Conservation (phyloP, 2,113 vertebrate species). For the Mus spicilegus region DNA sequence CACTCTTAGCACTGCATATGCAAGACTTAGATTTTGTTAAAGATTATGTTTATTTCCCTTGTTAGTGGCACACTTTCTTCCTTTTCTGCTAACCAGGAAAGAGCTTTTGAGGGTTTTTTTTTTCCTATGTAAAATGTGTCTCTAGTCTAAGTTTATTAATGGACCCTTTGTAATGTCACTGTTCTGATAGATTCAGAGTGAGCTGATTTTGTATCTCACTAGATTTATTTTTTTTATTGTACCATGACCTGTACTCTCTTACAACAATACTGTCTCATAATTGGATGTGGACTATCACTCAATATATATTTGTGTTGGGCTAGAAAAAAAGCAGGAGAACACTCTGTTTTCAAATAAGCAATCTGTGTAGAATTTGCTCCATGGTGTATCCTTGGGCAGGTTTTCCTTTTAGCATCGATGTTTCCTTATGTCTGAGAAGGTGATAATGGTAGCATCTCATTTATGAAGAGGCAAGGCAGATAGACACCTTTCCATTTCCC, state of each 20-base stretch:
- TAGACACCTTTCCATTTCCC: not conserved
- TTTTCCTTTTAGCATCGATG: conserved; percentile 6
- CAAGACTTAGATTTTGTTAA: not conserved
- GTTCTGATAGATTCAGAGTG: not conserved
- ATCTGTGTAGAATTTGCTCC: not conserved
- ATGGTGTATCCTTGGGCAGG: not conserved
- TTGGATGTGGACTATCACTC: not conserved
- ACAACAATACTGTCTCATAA: not conserved
- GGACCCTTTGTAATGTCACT: conserved; percentile 1
- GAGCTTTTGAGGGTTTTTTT: not conserved
- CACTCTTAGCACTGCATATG: not conserved
- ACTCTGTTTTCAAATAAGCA: conserved; percentile 2
- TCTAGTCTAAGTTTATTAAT: not conserved
- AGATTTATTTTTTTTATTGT: not conserved
- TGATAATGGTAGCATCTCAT: not conserved
- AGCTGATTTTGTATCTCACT: not conserved
- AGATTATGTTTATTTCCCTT: not conserved
- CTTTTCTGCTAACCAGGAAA: not conserved
- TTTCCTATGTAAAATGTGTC: not conserved
- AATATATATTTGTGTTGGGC: not conserved
- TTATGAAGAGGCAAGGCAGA: not conserved
- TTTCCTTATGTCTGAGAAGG: not conserved
- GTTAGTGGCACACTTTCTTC: not conserved
- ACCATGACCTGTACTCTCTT: not conserved
- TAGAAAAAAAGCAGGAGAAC: not conserved